A percentile compares a stretch with the other conserved stretches of the same genome.
These are phyloP conservation scores for Mythimna vitellina DNA, from an alignment of 2,888 invertebrate species.

Conservation along the genomic window DNA sequence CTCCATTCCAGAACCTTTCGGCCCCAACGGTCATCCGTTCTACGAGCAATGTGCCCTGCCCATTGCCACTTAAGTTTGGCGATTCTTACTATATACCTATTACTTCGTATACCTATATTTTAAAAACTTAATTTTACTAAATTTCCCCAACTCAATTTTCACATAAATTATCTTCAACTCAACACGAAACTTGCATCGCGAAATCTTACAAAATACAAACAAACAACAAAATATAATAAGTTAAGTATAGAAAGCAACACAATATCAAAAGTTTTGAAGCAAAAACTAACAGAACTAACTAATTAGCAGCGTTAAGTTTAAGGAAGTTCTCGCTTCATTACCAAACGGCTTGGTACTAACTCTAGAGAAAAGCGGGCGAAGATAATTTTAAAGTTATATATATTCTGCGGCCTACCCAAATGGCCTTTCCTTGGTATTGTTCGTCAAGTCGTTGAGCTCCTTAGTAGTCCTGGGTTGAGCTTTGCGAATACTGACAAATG, in stretches of 20 bases:
- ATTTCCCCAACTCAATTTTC: background rate
- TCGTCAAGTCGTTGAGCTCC: no score
- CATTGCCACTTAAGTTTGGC: no score
- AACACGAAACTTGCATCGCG: constrained; percentile 15
- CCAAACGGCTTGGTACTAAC: constrained; percentile 23
- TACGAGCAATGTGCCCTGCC: no score
- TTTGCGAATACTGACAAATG: no score
- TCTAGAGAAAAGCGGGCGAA: background rate
- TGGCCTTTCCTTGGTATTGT: no score
- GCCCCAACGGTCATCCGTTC: no score
- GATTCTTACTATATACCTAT: no score
- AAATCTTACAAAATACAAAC: constrained; percentile 32
- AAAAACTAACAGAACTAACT: constrained; percentile 56
- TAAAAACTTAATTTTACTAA: background rate
- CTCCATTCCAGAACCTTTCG: no score
- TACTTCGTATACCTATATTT: no score
- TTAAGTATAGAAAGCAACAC: constrained; percentile 31
- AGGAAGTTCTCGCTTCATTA: constrained; percentile 54
- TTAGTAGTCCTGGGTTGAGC: no score
- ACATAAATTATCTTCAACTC: background rate
- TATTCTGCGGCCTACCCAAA: no score
- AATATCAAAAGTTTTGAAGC: constrained; percentile 53
- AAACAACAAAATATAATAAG: constrained; percentile 44
- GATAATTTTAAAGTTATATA: no score
- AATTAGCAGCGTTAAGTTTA: constrained; percentile 55